These are phyloP conservation scores for Anthopleura sola DNA, from an alignment of 64 coral and sea anemone genomes.

Conservation along the genomic window DNA sequence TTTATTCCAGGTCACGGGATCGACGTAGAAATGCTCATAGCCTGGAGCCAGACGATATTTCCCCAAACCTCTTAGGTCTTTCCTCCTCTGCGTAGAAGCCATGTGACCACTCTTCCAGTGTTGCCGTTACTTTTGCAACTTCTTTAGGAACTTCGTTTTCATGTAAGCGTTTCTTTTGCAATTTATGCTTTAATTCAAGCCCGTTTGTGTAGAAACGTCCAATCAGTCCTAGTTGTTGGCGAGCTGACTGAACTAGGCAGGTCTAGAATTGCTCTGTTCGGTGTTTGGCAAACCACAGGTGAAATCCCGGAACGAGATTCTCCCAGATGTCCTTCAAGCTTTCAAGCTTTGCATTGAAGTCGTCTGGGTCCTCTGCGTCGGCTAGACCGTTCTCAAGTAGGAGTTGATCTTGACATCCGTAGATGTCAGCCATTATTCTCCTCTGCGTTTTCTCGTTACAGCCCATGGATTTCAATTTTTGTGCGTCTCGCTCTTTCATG, in stretches of 20 bases:
- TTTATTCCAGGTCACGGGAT: constrained; percentile 13
- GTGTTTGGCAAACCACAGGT: constrained; percentile 35
- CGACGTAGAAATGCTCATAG: background rate
- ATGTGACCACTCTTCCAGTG: constrained; percentile 29
- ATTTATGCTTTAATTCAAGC: constrained; percentile 54
- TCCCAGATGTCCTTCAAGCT: constrained; percentile 56
- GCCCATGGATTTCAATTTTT: constrained; percentile 39
- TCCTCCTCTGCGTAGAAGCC: constrained; percentile 9
- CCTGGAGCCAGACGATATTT: constrained; percentile 3
- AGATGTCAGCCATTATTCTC: constrained; percentile 50
- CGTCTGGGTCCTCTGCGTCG: constrained; percentile 44
- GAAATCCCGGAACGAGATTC: constrained; percentile 9
- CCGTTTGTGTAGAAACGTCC: constrained; percentile 55
- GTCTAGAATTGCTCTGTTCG: constrained; percentile 33
- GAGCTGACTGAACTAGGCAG: constrained; percentile 9
- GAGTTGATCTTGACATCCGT: constrained; percentile 48
- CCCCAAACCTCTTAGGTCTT: background rate
- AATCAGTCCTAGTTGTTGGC: constrained; percentile 32
- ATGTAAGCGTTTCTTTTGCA: constrained; percentile 47
- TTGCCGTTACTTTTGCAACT: constrained; percentile 28
- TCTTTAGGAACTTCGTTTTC: constrained; percentile 52
- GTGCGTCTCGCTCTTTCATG: constrained; percentile 44
- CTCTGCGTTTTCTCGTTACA: constrained; percentile 41
- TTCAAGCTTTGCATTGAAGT: constrained; percentile 38
- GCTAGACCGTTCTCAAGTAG: constrained; percentile 37